These are phyloP conservation scores for Macaria notata DNA, from an alignment of 2,888 invertebrate genomes.

Conservation along the genomic window DNA sequence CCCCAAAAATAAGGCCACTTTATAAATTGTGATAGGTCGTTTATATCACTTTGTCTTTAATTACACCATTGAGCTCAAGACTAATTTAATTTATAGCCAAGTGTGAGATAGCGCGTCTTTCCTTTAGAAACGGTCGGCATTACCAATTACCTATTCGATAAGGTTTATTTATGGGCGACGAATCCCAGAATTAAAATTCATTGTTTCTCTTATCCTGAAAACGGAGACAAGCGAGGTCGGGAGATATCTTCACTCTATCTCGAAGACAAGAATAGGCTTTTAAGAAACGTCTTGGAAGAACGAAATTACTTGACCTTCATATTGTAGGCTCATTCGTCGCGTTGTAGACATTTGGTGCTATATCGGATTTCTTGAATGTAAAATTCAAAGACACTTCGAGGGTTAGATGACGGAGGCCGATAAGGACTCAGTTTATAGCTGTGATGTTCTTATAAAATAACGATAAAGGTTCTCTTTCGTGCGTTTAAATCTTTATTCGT, in stretches of 20 bases:
- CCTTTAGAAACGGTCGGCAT: constrained; percentile 67
- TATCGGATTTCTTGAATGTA: constrained; percentile 58
- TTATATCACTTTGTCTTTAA: constrained; percentile 53
- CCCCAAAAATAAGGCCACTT: constrained; percentile 11
- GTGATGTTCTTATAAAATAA: constrained; percentile 49
- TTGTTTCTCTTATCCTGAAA: constrained; percentile 78
- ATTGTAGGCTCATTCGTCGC: constrained; percentile 49
- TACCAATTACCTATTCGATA: constrained; percentile 79
- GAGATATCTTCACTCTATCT: constrained; percentile 73
- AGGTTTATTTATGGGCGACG: constrained; percentile 71
- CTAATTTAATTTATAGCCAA: constrained; percentile 66
- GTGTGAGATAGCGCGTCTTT: constrained; percentile 49
- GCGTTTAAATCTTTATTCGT: constrained; percentile 22
- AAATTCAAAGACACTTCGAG: constrained; percentile 44
- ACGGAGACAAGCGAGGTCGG: constrained; percentile 70
- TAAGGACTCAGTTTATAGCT: constrained; percentile 54
- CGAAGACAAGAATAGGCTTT: constrained; percentile 78
- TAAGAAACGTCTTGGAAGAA: constrained; percentile 50
- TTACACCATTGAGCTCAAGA: constrained; percentile 45
- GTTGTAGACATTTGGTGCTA: constrained; percentile 44
- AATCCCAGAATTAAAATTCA: constrained; percentile 77
- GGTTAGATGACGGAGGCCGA: constrained; percentile 53
- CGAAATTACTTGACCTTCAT: constrained; percentile 62
- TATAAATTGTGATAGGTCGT: constrained; percentile 33
- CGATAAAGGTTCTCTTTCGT: constrained; percentile 47